Evolutionary conservation across 2,113 vertebrate genomes (phyloP), one percentile per base, ranked within the genome.

Genomic region (Formicarius rufipectus): DNA sequence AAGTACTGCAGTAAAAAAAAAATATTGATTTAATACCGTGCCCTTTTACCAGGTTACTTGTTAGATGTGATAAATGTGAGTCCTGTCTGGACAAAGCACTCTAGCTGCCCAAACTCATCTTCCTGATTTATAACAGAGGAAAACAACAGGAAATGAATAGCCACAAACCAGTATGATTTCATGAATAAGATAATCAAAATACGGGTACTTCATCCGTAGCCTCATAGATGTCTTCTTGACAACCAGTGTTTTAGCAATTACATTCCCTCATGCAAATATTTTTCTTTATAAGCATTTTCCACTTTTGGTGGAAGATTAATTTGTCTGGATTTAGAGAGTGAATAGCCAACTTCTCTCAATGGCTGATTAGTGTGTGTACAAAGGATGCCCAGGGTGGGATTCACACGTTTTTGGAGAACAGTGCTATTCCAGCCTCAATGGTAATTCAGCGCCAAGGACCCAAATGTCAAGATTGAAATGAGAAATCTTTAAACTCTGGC

Each of bases 141-240:
- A 97, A 95, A 89, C 69, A 94, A 82, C 89, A 95, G 95, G 94
- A 97, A 96, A 97, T 90, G 84, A 94, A 92, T 9, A 91, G 90
- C 77, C 76, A 69, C 71, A 86, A 95, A 90, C 15, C 94, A 94
- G 89, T 79, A 90, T 3, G 84, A 97, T 91, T 97, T 95, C 85
- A 95, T 97, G 96, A 97, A 97, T 94, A 95, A 96, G 94, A 94
- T 95, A 97, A 97, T 97, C 75, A 97, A 92, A 97, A 95, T 88
- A 93, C 19, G 74, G 95, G 58, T 73, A 75, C 52, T 94, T 93
- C 69, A 79, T 83, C 90, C 1, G 1, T 52, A 96, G 56, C 71
- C 86, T 49, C 78, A 72, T 87, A 96, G 94, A 92, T 95, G 93
- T 95, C 89, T 92, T 88, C 78, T 81, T 89, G 95, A 93, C 85